Evolutionary conservation across 2,113 vertebrate species (phyloP), one percentile per base, ranked within the genome.

Genomic region (Otolemur garnettii): DNA sequence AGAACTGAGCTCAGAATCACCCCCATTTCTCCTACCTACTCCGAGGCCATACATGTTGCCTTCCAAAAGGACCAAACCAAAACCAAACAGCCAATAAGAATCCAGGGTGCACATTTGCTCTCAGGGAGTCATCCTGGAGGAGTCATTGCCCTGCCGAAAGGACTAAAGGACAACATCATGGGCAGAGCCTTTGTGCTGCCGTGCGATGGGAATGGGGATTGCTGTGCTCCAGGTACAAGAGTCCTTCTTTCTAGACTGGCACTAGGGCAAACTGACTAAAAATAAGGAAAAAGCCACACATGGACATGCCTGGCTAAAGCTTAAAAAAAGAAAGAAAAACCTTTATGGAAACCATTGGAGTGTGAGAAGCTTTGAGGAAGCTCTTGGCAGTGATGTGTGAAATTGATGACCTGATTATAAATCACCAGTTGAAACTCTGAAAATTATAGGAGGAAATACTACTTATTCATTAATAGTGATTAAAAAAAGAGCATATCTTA

Each of bases 361-460:
- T 77, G 59, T 82, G 87, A 94, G 66, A 91, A 64, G 13, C 53
- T 77, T 87, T 79, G 42, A 97, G 55, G 45, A 88, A 96, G 62
- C 14, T 42, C 4, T 50, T 60, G 74, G 62, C 59, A 88, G 30
- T 35, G 50, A 50, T 55, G 38, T 79, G 60, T 96, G 64, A 96
- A 92, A 90, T 28, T 77, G 69, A 71, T 79, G 68, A 93, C 30
- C 75, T 60, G 53, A 33, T 35, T 69, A 38, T 80, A 89, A 94
- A 84, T 71, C 38, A n/a, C 28, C 4, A 50, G 80, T 21, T 45
- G 85, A 77, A 90, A 72, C 55, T 59, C 42, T 80, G 78, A 93
- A 91, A 80, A 91, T 80, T 57, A 75, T 10, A 50, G 50, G 8
- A 15, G 66, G n/a, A 66, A 86, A 66, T 57, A 71, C 33, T 79